Base-by-base conservation (phyloP, 2,113 vertebrate species). In the Rhombomys opimus region DNA sequence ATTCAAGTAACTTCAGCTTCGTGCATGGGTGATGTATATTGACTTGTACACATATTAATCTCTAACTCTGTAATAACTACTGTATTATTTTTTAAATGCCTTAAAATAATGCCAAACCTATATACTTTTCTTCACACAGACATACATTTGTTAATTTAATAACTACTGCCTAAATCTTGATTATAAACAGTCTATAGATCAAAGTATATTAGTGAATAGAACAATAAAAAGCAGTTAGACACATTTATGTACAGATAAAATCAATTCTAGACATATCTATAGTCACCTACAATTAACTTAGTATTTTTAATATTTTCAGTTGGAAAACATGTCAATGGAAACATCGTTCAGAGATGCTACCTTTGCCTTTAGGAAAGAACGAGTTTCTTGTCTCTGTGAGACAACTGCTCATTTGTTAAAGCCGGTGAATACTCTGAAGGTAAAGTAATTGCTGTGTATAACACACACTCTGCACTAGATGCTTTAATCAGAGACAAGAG, bases 91-190 rank as follows among this genome's bases (percentile, higher is more conserved):
- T 86, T 30, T 87, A 87, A 91, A 50, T 91, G 7, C 3, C 35
- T 41, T 92, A 94, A 95, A 57, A 90, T 77, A 96, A 94, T 70
- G 15, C 23, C 76, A 84, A 13, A 38, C n/a, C 27, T 67, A 59
- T 23, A 75, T 18, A 67, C 41, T 67, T 52, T 65, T 52, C 4
- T 50, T 72, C 17, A 10, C 3, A 54, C 4, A 67, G 0, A 41
- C 11, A 54, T 25, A n/a, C n/a, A 65, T 52, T 73, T 90, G 54
- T 89, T 73, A 91, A 89, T 84, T 68, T 82, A 46, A 65, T 52
- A 12, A 96, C 27, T 68, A 90, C 18, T 61, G 41, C 59, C 8
- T 38, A 92, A 80, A 23, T 12, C 22, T 73, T 86, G 25, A 86
- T 81, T 35, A 65, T 81, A 27, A 23, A 46, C 88, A 67, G 54